Evolutionary conservation across 2,113 vertebrate species (phyloP).

Genomic region (Naja naja): DNA sequence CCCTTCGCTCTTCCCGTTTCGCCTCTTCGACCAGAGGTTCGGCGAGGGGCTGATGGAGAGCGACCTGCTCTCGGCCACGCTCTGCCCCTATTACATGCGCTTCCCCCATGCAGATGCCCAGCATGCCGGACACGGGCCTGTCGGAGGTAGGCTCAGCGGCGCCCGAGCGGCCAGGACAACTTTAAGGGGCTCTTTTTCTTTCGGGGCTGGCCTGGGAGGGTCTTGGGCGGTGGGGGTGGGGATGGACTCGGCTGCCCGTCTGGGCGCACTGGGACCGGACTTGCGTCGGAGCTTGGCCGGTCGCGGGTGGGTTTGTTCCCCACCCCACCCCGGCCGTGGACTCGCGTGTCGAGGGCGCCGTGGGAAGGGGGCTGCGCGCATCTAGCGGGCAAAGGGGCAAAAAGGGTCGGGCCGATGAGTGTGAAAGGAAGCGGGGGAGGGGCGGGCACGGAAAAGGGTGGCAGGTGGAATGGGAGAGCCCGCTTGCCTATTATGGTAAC

Average conservation of each 20-base stretch:
- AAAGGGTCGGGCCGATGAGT: not conserved
- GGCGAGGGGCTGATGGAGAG: slow-evolving; percentile 69
- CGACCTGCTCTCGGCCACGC: slow-evolving; percentile 55
- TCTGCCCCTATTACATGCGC: slow-evolving; percentile 60
- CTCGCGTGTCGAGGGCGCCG: not conserved
- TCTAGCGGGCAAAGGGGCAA: not conserved
- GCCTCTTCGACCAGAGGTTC: slow-evolving; percentile 70
- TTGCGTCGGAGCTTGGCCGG: not conserved
- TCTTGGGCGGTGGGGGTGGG: too few species aligned
- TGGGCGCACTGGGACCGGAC: too few species aligned
- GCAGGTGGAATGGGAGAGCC: not conserved
- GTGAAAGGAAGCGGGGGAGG: too few species aligned
- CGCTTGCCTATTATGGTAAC: slow-evolving; percentile 33
- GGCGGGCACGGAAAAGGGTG: not conserved
- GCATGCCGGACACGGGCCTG: slow-evolving; percentile 52
- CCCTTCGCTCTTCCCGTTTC: slow-evolving; percentile 59
- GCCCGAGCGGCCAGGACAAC: not conserved
- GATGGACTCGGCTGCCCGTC: too few species aligned
- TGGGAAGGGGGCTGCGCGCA: not conserved
- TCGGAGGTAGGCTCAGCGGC: slow-evolving; percentile 76
- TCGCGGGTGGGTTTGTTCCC: not conserved
- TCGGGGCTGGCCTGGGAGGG: too few species aligned
- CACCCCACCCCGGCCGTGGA: not conserved
- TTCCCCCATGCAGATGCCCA: slow-evolving; percentile 39
- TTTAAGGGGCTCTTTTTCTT: not conserved